Base-by-base conservation (phyloP, 2,113 vertebrate genomes). In the Scartelaos histophorus region DNA sequence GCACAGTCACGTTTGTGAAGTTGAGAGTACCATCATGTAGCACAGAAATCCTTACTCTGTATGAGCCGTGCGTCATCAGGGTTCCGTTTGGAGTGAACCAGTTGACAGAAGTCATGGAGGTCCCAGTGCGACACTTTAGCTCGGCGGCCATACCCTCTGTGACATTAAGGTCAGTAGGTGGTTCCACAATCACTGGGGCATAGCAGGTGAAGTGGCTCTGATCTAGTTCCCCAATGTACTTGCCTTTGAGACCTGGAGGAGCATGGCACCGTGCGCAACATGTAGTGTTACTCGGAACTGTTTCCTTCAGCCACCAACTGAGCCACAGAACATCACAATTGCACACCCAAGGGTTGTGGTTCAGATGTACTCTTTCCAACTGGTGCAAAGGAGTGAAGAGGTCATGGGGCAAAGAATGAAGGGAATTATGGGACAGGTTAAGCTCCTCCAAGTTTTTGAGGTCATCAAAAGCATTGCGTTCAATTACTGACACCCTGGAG, bases 271-370 rank as follows among this genome's bases (percentile, higher is more conserved):
- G 96, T 5, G 97, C 97, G 21, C 97, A 99, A 86, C 97, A 99
- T 0, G 96, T 98, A 7, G 97, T 98, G 91, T 99, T 99, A 76
- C 95, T 97, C 5, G 97, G 97, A 77, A 98, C 97, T 0, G 97
- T 98, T 90, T 99, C 97, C 76, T 97, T 93, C n/a, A 99, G 85
- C 97, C 97, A 99, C 97, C 97, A 99, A 66, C 97, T 98, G 0
- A 99, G 87, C 97, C 97, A 99, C 0, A 99, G 92, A 13, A 98
- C 96, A 29, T 99, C 97, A 34, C 97, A 99, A 78, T 98, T 97
- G 92, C 97, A 99, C 4, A 96, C 95, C 97, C 97, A 98, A 0
- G 97, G 97, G 91, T 99, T 98, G 78, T 98, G 97, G 89, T 99
- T 97, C 53, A 99, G 95, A 89, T 98, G 97, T 0, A 98, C 97